Evolutionary conservation across 1,140 invertebrate genomes (phyloP).

Genomic region (Homarus americanus): DNA sequence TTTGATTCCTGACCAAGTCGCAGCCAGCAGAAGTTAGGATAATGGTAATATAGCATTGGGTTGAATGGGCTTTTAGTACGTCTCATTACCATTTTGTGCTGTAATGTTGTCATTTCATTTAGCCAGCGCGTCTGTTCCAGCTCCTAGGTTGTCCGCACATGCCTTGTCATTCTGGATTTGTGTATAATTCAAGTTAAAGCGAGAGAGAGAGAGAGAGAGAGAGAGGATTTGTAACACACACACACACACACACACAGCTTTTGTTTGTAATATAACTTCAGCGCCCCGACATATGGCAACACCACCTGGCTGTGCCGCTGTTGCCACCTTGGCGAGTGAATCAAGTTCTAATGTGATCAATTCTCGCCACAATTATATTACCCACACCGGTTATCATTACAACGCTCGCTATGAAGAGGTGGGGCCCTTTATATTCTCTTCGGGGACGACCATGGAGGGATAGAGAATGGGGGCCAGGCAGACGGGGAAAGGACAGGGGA

Average conservation of each 20-base stretch:
- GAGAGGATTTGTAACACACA: too few relatives aligned
- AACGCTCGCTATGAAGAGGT: not conserved
- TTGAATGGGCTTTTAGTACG: constrained; percentile 1
- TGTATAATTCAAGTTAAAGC: too few relatives aligned
- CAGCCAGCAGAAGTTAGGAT: not conserved
- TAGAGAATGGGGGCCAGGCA: not conserved
- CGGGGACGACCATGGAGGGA: too few relatives aligned
- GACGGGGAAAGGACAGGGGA: not conserved
- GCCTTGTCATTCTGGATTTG: too few relatives aligned
- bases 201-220: not conserved
- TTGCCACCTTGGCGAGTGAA: constrained; percentile 57
- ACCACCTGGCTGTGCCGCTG: not conserved
- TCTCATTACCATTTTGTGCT: not conserved
- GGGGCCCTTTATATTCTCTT: not conserved
- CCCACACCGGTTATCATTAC: constrained; percentile 50
- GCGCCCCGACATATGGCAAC: constrained; percentile 34
- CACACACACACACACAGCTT: too few relatives aligned
- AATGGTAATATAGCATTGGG: not conserved
- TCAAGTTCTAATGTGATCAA: constrained; percentile 61
- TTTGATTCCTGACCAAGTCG: not conserved
- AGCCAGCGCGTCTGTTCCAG: too few relatives aligned
- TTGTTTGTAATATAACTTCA: too few relatives aligned
- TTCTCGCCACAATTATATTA: constrained; percentile 69
- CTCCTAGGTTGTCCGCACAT: too few relatives aligned
- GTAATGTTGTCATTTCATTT: too few relatives aligned